A percentile compares a stretch with the other conserved stretches of the same genome.
phyloP scores from a whole-genome alignment of 2,888 invertebrate genomes.

The Dryococelus australis region DNA sequence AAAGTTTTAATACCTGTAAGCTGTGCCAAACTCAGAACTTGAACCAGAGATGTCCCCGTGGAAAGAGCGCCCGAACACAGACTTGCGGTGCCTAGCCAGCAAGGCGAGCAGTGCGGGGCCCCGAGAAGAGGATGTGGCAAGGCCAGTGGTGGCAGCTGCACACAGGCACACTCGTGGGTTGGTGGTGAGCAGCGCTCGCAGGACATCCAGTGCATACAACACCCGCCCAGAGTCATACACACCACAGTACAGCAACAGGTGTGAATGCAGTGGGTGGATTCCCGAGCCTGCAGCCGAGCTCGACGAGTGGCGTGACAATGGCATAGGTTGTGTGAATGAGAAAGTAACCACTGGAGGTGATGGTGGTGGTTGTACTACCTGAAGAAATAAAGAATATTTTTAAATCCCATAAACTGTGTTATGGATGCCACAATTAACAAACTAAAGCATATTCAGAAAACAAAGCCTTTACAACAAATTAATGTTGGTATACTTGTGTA shows the following conservation, averaged over 20 bases:
- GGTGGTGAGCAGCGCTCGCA: constrained; percentile 74
- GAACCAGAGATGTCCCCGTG: constrained; percentile 63
- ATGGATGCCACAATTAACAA: no score
- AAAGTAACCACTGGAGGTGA: not conserved
- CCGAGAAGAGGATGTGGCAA: constrained; percentile 63
- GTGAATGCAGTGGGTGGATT: constrained; percentile 81
- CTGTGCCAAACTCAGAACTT: constrained; percentile 37
- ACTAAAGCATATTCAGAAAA: no score
- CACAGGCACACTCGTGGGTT: constrained; percentile 78
- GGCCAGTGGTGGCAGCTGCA: constrained; percentile 77
- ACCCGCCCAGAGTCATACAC: constrained; percentile 79
- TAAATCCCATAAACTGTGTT: no score
- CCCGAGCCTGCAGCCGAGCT: constrained; percentile 47
- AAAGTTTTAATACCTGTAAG: constrained; percentile 22
- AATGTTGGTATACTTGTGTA: no score
- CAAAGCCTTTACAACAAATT: no score
- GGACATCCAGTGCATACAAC: constrained; percentile 75
- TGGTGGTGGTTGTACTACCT: not conserved
- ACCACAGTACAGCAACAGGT: constrained; percentile 81
- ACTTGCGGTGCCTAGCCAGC: constrained; percentile 78
- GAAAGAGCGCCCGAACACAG: constrained; percentile 75
- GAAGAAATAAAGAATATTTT: not conserved
- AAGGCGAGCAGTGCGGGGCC: constrained; percentile 67
- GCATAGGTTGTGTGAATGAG: not conserved
- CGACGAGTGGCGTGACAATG: not conserved